Evolutionary conservation across 2,888 invertebrate genomes (phyloP), one percentile per base, ranked within the genome.

Genomic region (Drosophila mayaguana): DNA sequence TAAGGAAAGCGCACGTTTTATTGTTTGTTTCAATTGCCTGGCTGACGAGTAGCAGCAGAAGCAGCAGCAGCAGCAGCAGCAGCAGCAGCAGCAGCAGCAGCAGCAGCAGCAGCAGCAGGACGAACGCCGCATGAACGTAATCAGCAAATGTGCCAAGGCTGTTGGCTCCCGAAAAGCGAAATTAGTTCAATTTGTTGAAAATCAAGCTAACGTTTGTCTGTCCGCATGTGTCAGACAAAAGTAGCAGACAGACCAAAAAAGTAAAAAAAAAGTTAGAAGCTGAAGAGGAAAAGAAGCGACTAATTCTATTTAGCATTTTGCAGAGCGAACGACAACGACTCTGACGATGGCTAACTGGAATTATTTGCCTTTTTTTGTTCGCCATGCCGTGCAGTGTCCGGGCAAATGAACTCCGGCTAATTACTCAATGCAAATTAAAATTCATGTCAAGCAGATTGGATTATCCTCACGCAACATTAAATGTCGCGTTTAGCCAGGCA

Each of bases 371-470:
- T 38, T 53, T 60, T 48, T 48, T 45, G 32, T 32, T 45, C 11
- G 55, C 43, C 62, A 51, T 16, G 51, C 46, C 56, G 42, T 53
- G 55, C 59, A 43, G 32, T 36, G 79, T 64, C 63, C 72, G 67
- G 68, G 79, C 81, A 88, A 89, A 85, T 80, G 82, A 86, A 81
- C 76, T 87, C 77, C 68, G 84, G 83, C 90, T 89, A 89, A 89
- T 89, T 89, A 90, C 89, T 89, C 88, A 89, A 89, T 90, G 90
- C 82, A 89, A 90, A 89, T 90, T 89, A 90, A 89, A 89, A 89
- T 89, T 89, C 89, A 89, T 90, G 90, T 80, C 88, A 89, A 82
- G 88, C 86, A 90, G 90, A 89, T 89, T 89, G 88, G 89, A 90
- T 90, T 90, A 89, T 90, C 86, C 90, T 89, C 87, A 81, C 82